Evolutionary conservation across 2,888 invertebrate genomes (phyloP), one percentile per base, ranked within the genome.

Genomic region (Aleiodes testaceus): DNA sequence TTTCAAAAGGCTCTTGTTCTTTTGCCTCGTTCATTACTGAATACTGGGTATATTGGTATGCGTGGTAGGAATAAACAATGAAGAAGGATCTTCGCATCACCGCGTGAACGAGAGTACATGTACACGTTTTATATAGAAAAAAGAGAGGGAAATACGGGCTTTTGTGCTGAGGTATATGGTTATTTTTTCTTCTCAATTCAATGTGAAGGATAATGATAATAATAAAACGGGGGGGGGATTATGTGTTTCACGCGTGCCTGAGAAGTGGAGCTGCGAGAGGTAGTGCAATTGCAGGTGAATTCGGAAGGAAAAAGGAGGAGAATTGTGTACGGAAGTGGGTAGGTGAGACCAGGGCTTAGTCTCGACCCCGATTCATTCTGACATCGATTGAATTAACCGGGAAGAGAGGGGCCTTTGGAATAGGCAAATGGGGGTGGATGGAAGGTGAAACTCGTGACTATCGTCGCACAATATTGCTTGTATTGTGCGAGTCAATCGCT

Each of bases 51-150:
- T 63, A 63, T 63, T 45, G 63, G 63, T 63, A 59, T 59, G 63
- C 63, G 63, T 63, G 63, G 45, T 45, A 22, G 44, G 72, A 72
- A 72, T 72, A 72, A 59, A 72, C 67, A 67, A 72, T 72, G 63
- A 72, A 53, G 49, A 72, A 68, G 72, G 67, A 67, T 72, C 72
- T 72, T 67, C 53, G 67, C 67, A 63, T 64, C 67, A 72, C 63
- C 63, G 63, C 63, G 16, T 64, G 44, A 45, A 16, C 52, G 45
- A 20, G 45, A 55, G 53, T 55, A 42, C 12, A 22, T 53, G 14
- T 63, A 63, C 16, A 63, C 26, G 44, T 26, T 6, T 26, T 44
- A 55, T 45, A 66, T 22, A 45, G 44, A 63, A 45, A 45, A 45
- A 42, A 30, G 22, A n/a, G 20, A 55, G 45, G 22, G 22, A 63